Conservation (phyloP, 2,797 vertebrate species). For the Mormyrus hasselquistii region DNA sequence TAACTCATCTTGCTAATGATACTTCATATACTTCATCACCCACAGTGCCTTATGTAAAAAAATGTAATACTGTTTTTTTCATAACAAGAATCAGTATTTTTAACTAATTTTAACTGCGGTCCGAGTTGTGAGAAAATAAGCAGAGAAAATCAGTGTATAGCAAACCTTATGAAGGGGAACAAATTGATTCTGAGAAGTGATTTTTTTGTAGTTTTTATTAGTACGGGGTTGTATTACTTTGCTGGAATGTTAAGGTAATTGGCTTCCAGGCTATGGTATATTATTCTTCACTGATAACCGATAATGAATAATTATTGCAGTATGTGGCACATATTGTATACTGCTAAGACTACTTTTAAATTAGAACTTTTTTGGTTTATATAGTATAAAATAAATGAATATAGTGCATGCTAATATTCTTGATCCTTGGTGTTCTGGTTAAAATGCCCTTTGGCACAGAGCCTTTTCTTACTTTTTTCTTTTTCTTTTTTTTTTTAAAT, state of each 20-base stretch:
- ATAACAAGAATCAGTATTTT: not conserved
- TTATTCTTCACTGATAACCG: not conserved
- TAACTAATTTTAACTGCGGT: not conserved
- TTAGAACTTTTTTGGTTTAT: not conserved
- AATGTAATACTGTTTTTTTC: no score
- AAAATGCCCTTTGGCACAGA: constrained; percentile 17
- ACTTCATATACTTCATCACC: not conserved
- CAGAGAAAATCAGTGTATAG: not conserved
- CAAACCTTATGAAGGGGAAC: not conserved
- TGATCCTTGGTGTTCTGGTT: constrained; percentile 23
- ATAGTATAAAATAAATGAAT: not conserved
- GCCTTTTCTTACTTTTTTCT: not conserved
- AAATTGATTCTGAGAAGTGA: not conserved
- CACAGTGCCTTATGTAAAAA: not conserved
- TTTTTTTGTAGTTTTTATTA: not conserved
- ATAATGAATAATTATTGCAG: not conserved
- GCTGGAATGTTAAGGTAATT: not conserved
- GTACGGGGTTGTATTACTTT: not conserved
- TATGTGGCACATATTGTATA: not conserved
- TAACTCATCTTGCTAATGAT: not conserved
- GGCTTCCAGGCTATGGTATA: not conserved
- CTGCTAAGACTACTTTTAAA: not conserved
- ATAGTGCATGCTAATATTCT: not conserved
- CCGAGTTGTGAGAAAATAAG: not conserved
- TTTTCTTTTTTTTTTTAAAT: constrained; percentile 53